Base-by-base conservation (phyloP, 2,888 invertebrate species). In the Pegoplata infirma region DNA sequence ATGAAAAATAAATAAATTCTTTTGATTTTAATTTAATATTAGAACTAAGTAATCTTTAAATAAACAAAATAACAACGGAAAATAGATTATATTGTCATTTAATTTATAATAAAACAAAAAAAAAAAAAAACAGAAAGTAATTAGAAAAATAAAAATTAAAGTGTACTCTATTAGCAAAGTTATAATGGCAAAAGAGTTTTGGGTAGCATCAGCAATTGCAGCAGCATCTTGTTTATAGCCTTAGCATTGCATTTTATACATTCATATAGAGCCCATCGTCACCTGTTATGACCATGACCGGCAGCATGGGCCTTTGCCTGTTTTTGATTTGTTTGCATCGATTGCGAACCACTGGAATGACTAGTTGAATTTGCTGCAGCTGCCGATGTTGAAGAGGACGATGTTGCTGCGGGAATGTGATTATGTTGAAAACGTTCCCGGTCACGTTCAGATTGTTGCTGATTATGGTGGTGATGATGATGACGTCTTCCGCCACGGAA, bases 231-330 rank as follows among this genome's bases (percentile, higher is more conserved):
- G 66, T 69, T 53, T 40, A 79, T 49, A 64, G 72, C 67, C 80
- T 44, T 64, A 25, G 4, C 75, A 80, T 80, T 82, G 19, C 80
- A 74, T 56, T 79, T 76, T 5, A 71, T 63, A 68, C 32, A 51
- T 66, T 55, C 68, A 56, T 49, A 73, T 69, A 73, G 80, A 81
- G 81, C 84, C 88, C 85, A 86, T 84, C 86, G 89, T 89, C 89
- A 89, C 89, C 89, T 89, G 85, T 85, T 84, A 84, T 84, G 86
- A 21, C 84, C 82, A 55, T 83, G 84, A 67, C 85, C 84, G 80
- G 87, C 85, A 59, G 84, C 80, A 53, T 86, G 83, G 19, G 84
- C 84, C 84, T 88, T 88, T 76, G 86, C 80, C 71, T 87, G 88
- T 73, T 88, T 89, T 81, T 85, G 84, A 55, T 81, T 80, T 25